These are phyloP conservation scores for Eilema griseolum DNA, from an alignment of 2,888 invertebrate genomes.

Conservation along the genomic window DNA sequence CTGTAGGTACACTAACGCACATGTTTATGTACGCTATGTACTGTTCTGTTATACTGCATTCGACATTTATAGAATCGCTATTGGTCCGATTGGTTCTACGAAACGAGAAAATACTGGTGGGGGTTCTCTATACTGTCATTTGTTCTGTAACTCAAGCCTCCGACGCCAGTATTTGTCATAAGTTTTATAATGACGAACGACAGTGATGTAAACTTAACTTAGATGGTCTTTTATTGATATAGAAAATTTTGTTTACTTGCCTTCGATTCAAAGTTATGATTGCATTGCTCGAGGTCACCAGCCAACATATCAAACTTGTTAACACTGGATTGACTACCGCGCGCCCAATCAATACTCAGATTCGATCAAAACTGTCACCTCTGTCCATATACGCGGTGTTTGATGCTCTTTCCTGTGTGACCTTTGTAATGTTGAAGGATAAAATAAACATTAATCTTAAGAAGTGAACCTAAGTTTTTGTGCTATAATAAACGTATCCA, in stretches of 20 bases:
- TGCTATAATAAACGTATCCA: too few species aligned
- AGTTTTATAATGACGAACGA: background rate
- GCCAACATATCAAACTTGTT: conserved; percentile 25
- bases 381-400: conserved; percentile 1
- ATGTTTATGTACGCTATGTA: too few species aligned
- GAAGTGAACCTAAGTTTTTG: background rate
- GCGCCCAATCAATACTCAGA: conserved; percentile 36
- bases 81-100: too few species aligned
- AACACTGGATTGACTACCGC: conserved; percentile 22
- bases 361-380: conserved; percentile 30
- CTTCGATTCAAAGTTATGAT: conserved; percentile 12
- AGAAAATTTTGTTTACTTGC: background rate
- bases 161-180: background rate
- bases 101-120: background rate
- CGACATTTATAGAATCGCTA: background rate
- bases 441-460: conserved; percentile 17
- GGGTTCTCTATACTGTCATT: background rate
- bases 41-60: background rate
- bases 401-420: conserved; percentile 16
- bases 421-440: conserved; percentile 6
- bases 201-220: background rate
- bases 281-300: conserved; percentile 22
- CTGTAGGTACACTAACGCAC: too few species aligned
- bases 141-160: background rate
- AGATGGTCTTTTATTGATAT: background rate